Evolutionary conservation across 2,113 vertebrate species (phyloP), one percentile per base, ranked within the genome.

Genomic region (Rhinoptilus africanus): DNA sequence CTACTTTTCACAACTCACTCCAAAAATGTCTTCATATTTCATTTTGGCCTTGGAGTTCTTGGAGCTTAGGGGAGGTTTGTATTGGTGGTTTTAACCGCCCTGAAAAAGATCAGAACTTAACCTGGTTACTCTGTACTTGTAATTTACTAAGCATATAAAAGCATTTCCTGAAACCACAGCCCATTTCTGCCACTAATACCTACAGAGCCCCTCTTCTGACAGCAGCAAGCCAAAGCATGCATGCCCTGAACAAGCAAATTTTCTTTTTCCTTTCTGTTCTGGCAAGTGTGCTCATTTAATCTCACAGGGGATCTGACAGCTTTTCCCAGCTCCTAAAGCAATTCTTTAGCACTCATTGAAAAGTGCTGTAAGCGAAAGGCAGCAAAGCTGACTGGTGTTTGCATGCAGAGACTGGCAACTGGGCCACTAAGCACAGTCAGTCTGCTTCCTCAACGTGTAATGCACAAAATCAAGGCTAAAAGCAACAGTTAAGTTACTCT

Each of bases 231-330:
- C 93, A 95, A 96, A 97, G 77, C 66, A 92, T 88, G 93, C 60
- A 69, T 90, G 91, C 84, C 75, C 93, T 78, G 79, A 96, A 97
- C 59, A 85, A 97, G 92, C 80, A 97, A 63, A 97, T 96, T 97
- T 96, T 92, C 74, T 84, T 97, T 96, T 81, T 74, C 76, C 51
- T 96, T 97, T 98, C 92, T 97, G 63, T 95, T 97, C 95, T 97
- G 96, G 94, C 94, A 97, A 97, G 77, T 87, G 87, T 86, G 71
- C 89, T 98, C 97, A 82, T 96, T 98, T 97, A 96, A 97, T 98
- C 97, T 98, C 97, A 84, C 92, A 96, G 87, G 95, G 94, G 92
- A 97, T 97, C 96, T 98, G 98, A 98, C 98, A 98, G 98, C 93
- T 98, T 98, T 91, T 96, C 91, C 59, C 94, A 97, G 84, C 89